Evolutionary conservation across 2,888 invertebrate species (phyloP), one percentile per base, ranked within the genome.

Genomic region (Toxonevra muliebris): DNA sequence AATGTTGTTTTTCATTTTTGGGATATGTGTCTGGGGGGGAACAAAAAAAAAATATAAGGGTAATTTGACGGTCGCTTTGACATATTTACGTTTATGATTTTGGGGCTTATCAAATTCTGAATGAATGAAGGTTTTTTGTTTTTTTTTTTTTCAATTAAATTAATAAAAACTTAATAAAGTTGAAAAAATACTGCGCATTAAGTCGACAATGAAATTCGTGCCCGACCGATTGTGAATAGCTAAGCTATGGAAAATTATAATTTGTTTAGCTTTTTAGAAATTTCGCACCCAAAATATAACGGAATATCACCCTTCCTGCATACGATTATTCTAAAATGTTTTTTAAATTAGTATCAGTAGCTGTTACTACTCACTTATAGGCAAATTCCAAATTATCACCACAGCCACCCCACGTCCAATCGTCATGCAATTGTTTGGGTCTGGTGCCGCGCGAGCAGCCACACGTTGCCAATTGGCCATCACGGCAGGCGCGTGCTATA

Each of bases 391-490:
- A 89, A 86, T 99, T 96, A 85, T 98, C 98, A 0, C 97, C 98
- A 79, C 97, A 98, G 30, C 98, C 98, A 42, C 97, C 97, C 98
- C 98, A 98, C 59, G 95, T 92, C 97, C 97, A 98, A 80, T 97
- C 96, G 65, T 90, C 89, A 77, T 94, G 92, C 66, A 97, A 87
- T 81, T 94, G 92, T 76, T 90, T 89, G 8, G 97, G 97, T 58
- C 97, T 87, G 4, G 90, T 87, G 60, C 94, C 92, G 19, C 92
- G 88, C 61, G 95, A 94, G 84, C 98, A 98, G 40, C 95, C 94
- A 81, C 98, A 98, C 63, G 93, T 94, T 5, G 93, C 89, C 65
- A 97, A 88, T 71, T 93, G 90, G 0, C 97, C 97, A 80, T 97
- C 96, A 62, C 96, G 90, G 81, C 98, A 98, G 3, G 96, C 92